Evolutionary conservation across 2,888 invertebrate species (phyloP), one percentile per base, ranked within the genome.

Genomic region (Autographa pulchrina): DNA sequence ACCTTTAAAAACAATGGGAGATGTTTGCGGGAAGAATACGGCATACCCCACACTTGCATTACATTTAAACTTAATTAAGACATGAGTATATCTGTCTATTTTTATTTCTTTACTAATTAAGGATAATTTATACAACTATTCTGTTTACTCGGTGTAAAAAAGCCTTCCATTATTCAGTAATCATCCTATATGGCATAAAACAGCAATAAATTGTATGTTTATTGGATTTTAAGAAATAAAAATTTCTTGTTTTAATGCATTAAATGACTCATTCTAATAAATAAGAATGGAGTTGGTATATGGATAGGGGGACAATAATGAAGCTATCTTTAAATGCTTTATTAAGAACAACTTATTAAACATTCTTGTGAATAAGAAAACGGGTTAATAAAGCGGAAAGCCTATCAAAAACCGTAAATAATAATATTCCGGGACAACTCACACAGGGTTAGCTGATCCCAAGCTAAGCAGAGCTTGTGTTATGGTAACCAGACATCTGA

Each of bases 1-100:
- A 56, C 54, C 54, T 56, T 56, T 56, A 56, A 4, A 16, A 56
- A 56, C 54, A 56, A 56, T 56, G 20, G 20, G 20, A 25, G 20
- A 13, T 20, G 54, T 56, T 13, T 20, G 25, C 3, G 25, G 54
- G n/a, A 18, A 16, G 5, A 18, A 18, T n/a, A 8, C 16, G 0
- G 54, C 54, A 9, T 20, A 18, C 8, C 11, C 54, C 20, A 56
- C 20, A 25, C 54, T 11, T 56, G 11, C 5, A 56, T 13, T 54
- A 20, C 20, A 54, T 56, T n/a, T 25, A 6, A 20, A 3, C 54
- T 25, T 56, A 56, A 56, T 56, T 56, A 56, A 11, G 25, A 56
- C 54, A 56, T 25, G 54, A 56, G 25, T 11, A 56, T 48, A 7
- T 25, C 25, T 13, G 54, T 56, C 25, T 56, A 25, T 56, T 25